Percentiles rank a stretch among this genome's conserved stretches.
These are phyloP conservation scores for Micromys minutus DNA, from an alignment of 2,113 vertebrate species.

Conservation along the genomic window DNA sequence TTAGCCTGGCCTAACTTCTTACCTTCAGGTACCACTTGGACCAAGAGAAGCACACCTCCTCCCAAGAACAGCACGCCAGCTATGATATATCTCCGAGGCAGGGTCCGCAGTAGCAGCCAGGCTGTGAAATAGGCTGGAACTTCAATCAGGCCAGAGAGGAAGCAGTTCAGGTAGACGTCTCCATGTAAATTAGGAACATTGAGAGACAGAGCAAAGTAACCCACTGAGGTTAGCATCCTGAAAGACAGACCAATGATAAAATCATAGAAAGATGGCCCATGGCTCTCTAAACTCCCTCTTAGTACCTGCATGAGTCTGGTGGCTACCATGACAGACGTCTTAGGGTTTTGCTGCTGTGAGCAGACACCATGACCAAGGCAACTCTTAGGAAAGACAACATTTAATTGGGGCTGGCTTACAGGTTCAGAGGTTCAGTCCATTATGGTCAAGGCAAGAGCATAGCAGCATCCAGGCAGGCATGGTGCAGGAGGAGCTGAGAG, in stretches of 20 bases:
- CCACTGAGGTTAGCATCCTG: conserved; percentile 91
- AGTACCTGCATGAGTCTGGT: neutral
- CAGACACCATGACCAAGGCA: too few relatives aligned
- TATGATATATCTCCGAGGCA: conserved; percentile 88
- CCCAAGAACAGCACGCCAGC: conserved; percentile 86
- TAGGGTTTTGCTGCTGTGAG: too few relatives aligned
- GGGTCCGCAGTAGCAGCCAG: conserved; percentile 91
- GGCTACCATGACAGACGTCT: neutral
- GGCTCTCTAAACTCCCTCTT: neutral
- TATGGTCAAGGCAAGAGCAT: too few relatives aligned
- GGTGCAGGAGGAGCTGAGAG: too few relatives aligned
- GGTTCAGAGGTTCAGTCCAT: too few relatives aligned
- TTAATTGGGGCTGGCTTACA: too few relatives aligned
- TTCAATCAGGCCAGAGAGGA: conserved; percentile 93
- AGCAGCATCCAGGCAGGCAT: too few relatives aligned
- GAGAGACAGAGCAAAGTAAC: conserved; percentile 93
- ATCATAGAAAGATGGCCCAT: conserved; percentile 25
- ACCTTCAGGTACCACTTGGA: conserved; percentile 91
- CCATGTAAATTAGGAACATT: conserved; percentile 93
- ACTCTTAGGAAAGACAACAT: too few relatives aligned
- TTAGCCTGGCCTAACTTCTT: conserved; percentile 15
- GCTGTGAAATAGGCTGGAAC: conserved; percentile 91
- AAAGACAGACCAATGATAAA: conserved; percentile 30
- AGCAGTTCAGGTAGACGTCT: conserved; percentile 91
- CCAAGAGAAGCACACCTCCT: conserved; percentile 90